Evolutionary conservation across 2,797 vertebrate genomes (phyloP), one percentile per base, ranked within the genome.

Genomic region (Rallus crepitans): DNA sequence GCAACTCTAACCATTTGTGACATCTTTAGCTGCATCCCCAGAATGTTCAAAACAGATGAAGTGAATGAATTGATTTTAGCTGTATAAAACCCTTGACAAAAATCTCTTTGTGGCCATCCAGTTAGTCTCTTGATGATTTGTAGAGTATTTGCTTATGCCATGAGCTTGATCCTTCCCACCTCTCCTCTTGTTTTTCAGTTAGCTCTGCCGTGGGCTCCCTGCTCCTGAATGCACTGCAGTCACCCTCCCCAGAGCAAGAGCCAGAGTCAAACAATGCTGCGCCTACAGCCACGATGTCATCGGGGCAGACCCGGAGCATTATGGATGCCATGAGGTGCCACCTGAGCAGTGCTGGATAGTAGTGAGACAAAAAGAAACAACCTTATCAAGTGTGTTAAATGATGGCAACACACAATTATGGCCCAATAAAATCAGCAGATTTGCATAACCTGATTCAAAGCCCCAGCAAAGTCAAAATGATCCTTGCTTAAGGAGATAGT

Each of bases 1-100:
- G 97, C 97, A 98, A 96, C 98, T 97, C 91, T 97, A 98, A 98
- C 97, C 98, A 98, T 97, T 98, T 98, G 98, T 99, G 98, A 99
- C 98, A 99, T 99, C 95, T 98, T 97, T 94, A 89, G 95, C 60
- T 94, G 95, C 91, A 89, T 97, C 94, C 89, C 57, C 84, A 76
- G 95, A 95, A 89, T 94, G 96, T 97, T 98, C 97, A 96, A 96
- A 98, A 96, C 96, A 97, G 94, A 98, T 98, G 94, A 98, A 98
- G 96, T 98, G 98, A 96, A 97, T 70, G 97, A 95, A 98, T 98
- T 98, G 98, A 98, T 98, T 98, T 98, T 98, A 98, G 97, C 96
- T 97, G 97, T 93, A 96, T 93, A 97, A 98, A 98, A 98, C 88
- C 97, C 96, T 90, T 83, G 93, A 96, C 92, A 98, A 96, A 97